Conservation (phyloP, 2,888 invertebrate species). For the Cheilosia variabilis region DNA sequence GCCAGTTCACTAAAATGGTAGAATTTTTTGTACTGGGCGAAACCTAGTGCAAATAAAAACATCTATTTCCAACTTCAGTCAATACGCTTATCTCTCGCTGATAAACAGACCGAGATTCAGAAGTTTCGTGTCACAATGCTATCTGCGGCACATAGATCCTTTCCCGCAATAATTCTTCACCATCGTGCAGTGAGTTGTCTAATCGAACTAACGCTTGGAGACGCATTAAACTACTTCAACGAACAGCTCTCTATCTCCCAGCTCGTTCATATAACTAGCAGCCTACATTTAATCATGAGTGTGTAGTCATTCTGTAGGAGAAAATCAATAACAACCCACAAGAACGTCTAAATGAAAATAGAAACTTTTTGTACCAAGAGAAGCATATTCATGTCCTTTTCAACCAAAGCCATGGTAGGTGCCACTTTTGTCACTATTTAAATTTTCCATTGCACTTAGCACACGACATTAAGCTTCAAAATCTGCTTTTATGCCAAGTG, state of each 20-base stretch:
- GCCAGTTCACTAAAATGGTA: no score
- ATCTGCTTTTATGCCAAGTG: background rate
- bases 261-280: background rate
- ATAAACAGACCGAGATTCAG: background rate
- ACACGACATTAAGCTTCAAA: background rate
- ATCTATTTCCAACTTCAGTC: background rate
- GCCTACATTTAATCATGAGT: constrained; percentile 9
- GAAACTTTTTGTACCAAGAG: background rate
- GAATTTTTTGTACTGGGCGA: no score
- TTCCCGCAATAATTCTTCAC: constrained; percentile 8
- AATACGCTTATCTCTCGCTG: background rate
- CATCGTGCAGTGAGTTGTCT: constrained; percentile 8
- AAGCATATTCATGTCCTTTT: constrained; percentile 5
- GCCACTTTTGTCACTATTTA: constrained; percentile 4
- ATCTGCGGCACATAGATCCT: background rate
- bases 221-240: background rate
- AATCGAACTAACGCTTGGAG: background rate
- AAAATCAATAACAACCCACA: constrained; percentile 29
- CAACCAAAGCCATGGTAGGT: background rate
- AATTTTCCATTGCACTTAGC: constrained; percentile 14
- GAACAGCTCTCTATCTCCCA: background rate
- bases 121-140: background rate
- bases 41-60: no score
- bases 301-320: background rate
- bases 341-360: constrained; percentile 24